A percentile compares a stretch with the other conserved stretches of the same genome.
Evolutionary conservation across 2,113 vertebrate genomes (phyloP).

Genomic region (Aegithalos caudatus): DNA sequence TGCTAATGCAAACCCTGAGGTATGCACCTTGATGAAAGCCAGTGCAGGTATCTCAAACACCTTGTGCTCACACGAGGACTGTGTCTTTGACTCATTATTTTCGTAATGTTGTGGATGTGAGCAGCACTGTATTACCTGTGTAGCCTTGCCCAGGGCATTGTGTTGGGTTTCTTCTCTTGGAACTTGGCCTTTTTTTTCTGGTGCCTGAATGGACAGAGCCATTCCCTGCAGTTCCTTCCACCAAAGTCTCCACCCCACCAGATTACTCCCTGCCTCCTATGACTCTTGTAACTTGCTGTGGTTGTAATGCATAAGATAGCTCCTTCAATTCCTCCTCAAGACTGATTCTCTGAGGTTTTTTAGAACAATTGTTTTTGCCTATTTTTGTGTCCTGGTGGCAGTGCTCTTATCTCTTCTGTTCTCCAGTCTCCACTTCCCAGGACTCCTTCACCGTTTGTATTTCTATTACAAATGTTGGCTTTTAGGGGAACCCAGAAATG

Average conservation of each 20-base stretch:
- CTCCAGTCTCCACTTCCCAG: background rate
- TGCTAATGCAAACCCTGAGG: slow-evolving; percentile 80
- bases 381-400: background rate
- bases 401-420: background rate
- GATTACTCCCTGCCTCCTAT: background rate
- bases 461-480: background rate
- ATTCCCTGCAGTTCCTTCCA: background rate
- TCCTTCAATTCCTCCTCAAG: background rate
- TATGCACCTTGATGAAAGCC: background rate
- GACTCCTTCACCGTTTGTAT: background rate
- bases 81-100: background rate
- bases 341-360: background rate
- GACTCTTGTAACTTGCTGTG: background rate
- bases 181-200: background rate
- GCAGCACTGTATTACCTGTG: background rate
- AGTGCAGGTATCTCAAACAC: background rate
- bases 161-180: background rate
- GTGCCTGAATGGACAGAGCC: background rate
- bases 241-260: background rate
- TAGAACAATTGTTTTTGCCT: background rate
- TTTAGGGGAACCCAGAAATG: background rate
- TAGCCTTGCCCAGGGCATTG: background rate
- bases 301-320: background rate
- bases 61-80: background rate
- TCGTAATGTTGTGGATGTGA: background rate